These are phyloP conservation scores for Nomada flava DNA, from an alignment of 2,888 invertebrate species.

Conservation along the genomic window DNA sequence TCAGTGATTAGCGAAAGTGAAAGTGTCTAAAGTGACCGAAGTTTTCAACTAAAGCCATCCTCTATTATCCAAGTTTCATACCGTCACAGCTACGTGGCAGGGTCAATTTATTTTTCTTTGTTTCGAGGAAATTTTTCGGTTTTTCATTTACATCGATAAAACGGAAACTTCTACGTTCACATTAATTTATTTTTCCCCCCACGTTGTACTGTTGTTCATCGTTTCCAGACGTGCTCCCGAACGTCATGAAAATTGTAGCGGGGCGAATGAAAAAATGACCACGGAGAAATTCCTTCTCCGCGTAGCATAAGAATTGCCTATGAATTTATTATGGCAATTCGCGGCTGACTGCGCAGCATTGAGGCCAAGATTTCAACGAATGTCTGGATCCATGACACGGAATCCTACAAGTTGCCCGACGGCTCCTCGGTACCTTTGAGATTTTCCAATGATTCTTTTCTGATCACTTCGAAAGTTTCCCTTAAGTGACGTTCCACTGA, in stretches of 20 bases:
- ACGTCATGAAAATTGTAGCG: conserved; percentile 52
- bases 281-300: conserved; percentile 46
- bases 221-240: not conserved
- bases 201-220: not conserved
- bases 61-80: too few species aligned
- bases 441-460: conserved; percentile 69
- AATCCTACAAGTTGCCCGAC: conserved; percentile 75
- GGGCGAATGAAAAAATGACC: conserved; percentile 56
- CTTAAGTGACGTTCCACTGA: conserved; percentile 55
- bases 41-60: too few species aligned
- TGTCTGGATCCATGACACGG: conserved; percentile 62
- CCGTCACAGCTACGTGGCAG: too few species aligned
- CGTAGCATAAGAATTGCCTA: conserved; percentile 71
- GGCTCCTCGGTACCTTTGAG: conserved; percentile 69
- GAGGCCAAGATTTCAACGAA: conserved; percentile 63
- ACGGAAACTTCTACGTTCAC: not conserved
- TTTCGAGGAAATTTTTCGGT: not conserved
- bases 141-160: not conserved
- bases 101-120: too few species aligned
- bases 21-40: too few species aligned
- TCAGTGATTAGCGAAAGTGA: too few species aligned
- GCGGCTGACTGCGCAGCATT: conserved; percentile 52
- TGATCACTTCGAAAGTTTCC: conserved; percentile 61
- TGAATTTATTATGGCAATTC: conserved; percentile 74
- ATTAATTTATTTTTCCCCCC: conserved; percentile 6